Evolutionary conservation across 2,797 vertebrate species (phyloP), one percentile per base, ranked within the genome.

Genomic region (Fistularia tabacaria): DNA sequence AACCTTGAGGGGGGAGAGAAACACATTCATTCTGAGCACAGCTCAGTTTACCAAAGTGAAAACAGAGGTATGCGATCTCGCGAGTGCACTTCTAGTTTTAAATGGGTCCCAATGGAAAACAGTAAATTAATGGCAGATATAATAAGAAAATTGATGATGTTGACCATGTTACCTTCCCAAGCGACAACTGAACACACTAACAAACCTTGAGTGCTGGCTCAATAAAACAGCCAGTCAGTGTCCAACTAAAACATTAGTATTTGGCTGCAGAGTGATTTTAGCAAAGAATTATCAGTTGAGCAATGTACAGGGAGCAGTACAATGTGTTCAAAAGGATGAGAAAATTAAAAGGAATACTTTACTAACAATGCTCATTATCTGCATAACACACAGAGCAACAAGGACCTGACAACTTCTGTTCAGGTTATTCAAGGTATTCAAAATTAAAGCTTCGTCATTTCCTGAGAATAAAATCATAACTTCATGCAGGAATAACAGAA

Each of bases 241-340:
- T 81, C 85, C 77, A 85, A 80, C 72, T 75, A 74, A 72, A 87
- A 88, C 86, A 85, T 87, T 87, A 85, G 80, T 43, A 76, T 82
- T 84, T 59, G 61, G 61, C 69, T 63, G 51, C 62, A 49, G 8
- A 11, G 54, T 39, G 44, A 58, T 54, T 78, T 63, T 41, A 48
- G 66, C 65, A 57, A 64, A 72, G 75, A 75, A 66, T 77, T 74
- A 68, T n/a, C n/a, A 77, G 70, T 60, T 74, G 68, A 81, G 66
- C 54, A 65, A 73, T 38, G 61, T 62, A 54, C 45, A 75, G 53
- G 77, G 74, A 71, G 64, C 46, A 52, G 57, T 12, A n/a, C 58
- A 11, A 38, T 60, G 61, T 51, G 61, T 71, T 9, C 11, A 69
- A 46, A 43, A 66, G 54, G 53, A 48, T 53, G 69, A 59, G 51